Evolutionary conservation across 2,797 vertebrate genomes (phyloP).

Genomic region (Oryzias sinensis): DNA sequence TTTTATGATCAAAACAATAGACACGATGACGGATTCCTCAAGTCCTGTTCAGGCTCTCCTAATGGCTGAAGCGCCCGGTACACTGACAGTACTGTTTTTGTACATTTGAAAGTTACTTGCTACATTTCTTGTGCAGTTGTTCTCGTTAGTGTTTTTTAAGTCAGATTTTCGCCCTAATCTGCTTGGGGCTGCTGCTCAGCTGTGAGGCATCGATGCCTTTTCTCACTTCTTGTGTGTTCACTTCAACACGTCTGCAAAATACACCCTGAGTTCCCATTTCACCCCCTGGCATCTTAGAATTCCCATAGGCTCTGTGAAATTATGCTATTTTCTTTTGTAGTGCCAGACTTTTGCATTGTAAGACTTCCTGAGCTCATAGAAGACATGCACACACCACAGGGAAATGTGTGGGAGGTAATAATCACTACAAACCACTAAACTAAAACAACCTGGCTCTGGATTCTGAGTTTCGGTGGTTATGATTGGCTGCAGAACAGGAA

Average conservation of each 20-base stretch:
- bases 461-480: slow-evolving; percentile 12
- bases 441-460: slow-evolving; percentile 15
- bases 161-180: slow-evolving; percentile 1
- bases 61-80: too few relatives aligned
- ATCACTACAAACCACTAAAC: slow-evolving; percentile 12
- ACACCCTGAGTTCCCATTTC: slow-evolving; percentile 11
- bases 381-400: slow-evolving; percentile 31
- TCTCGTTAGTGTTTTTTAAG: background rate
- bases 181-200: slow-evolving; percentile 18
- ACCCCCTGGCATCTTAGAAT: slow-evolving; percentile 31
- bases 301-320: slow-evolving; percentile 31
- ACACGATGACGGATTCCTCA: too few relatives aligned
- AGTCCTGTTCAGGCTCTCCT: too few relatives aligned
- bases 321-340: slow-evolving; percentile 34
- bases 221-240: slow-evolving; percentile 21
- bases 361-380: slow-evolving; percentile 22
- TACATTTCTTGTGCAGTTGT: too few relatives aligned
- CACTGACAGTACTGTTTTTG: too few relatives aligned
- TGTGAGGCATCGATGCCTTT: slow-evolving; percentile 17
- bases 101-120: too few relatives aligned
- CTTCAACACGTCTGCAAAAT: slow-evolving; percentile 26
- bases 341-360: slow-evolving; percentile 25
- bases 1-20: too few relatives aligned
- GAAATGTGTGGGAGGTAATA: slow-evolving; percentile 12
- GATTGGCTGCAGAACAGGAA: slow-evolving; percentile 11